Evolutionary conservation across 2,888 invertebrate genomes (phyloP), one percentile per base, ranked within the genome.

Genomic region (Acleris emargana): DNA sequence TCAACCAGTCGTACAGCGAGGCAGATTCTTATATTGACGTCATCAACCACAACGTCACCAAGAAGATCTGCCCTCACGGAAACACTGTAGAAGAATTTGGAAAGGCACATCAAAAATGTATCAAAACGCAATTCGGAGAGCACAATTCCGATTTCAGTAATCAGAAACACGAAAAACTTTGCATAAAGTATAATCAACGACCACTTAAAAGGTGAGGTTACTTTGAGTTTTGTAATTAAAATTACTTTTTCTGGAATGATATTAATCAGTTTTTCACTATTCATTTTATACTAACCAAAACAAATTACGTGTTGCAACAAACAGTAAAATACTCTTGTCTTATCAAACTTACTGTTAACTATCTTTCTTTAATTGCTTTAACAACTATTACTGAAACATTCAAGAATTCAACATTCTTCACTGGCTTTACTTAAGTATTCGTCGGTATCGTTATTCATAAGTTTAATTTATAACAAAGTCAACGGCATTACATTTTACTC

Each of bases 131-230:
- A 70, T 88, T 87, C 58, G 81, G 76, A 13, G 84, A 87, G 16
- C 70, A 76, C 9, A 73, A 71, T 22, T 73, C 82, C 5, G 88
- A 87, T 11, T 86, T 81, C 13, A 38, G 38, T 64, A 84, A 78
- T 62, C 87, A 89, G 68, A 93, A 93, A 63, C 93, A 93, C 66
- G 93, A 93, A 71, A 83, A 89, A 61, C 86, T 90, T 79, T 93
- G 93, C 71, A 87, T 93, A 59, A 89, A 93, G 69, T 93, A 89
- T 69, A 93, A 93, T 70, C 93, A 93, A 68, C 84, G 93, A 60
- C 89, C 93, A 1, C 74, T 89, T 67, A 93, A 92, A 71, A 90
- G 91, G 91, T 92, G 78, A 81, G 76, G 47, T 20, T 43, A 43
- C 1, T 2, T 6, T 13, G 1, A 7, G 32, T 32, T 32, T 3